Percentiles rank a stretch among this genome's conserved stretches.
Evolutionary conservation across 2,797 vertebrate species (phyloP).

Genomic region (Muscicapa striata): DNA sequence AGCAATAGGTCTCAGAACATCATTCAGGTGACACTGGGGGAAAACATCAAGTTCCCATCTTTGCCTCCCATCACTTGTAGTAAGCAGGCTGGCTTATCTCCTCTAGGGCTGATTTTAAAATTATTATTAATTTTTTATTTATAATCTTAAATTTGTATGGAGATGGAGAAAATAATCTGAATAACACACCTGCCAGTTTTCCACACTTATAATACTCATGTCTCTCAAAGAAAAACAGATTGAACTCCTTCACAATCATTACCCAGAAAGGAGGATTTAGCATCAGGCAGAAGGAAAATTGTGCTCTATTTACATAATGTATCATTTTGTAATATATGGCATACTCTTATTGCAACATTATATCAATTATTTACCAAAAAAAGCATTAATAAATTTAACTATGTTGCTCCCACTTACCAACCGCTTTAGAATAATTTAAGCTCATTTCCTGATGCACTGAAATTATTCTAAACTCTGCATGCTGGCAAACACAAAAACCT

Average conservation of each 20-base stretch:
- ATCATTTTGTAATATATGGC: conserved; percentile 51
- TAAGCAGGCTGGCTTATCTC: background rate
- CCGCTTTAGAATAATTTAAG: conserved; percentile 68
- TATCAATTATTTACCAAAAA: conserved; percentile 67
- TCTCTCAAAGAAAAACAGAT: background rate
- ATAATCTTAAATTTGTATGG: background rate
- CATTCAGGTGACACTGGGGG: background rate
- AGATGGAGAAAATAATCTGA: background rate
- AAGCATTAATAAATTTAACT: conserved; percentile 69
- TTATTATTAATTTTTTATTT: background rate
- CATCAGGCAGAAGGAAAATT: conserved; percentile 29
- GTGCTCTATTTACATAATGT: conserved; percentile 32
- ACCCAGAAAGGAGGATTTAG: background rate
- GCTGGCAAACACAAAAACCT: conserved; percentile 59
- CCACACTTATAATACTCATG: background rate
- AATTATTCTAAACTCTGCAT: conserved; percentile 65
- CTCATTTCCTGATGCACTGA: conserved; percentile 55
- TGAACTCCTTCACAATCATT: conserved; percentile 22
- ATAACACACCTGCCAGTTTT: background rate
- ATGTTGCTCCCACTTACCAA: conserved; percentile 52
- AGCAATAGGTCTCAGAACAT: background rate
- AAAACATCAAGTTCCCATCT: background rate
- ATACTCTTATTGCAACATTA: conserved; percentile 21
- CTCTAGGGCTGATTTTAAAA: background rate
- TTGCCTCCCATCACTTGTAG: background rate